Conservation (phyloP, 2,888 invertebrate species). For the Pammene fasciana region DNA sequence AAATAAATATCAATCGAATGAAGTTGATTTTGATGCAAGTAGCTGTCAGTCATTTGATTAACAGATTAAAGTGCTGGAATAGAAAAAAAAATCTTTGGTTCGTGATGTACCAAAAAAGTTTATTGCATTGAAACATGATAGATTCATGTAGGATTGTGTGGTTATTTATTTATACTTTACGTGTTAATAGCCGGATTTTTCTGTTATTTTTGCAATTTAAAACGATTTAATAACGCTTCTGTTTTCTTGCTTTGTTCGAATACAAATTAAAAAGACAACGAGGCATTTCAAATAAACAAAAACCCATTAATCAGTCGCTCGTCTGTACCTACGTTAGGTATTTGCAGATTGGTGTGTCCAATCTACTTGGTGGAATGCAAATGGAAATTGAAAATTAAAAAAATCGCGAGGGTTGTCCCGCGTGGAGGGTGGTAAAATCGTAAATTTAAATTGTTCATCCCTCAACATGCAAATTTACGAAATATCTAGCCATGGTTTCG, state of each 20-base stretch:
- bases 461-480: slow-evolving; percentile 78
- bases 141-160: background rate
- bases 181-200: background rate
- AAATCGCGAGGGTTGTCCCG: slow-evolving; percentile 77
- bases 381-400: slow-evolving; percentile 82
- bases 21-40: no score
- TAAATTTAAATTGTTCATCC: slow-evolving; percentile 83
- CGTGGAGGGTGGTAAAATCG: slow-evolving; percentile 74
- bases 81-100: no score
- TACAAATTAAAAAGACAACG: slow-evolving; percentile 39
- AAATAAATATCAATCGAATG: no score
- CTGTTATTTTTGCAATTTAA: background rate
- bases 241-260: slow-evolving; percentile 28
- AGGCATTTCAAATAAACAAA: slow-evolving; percentile 40
- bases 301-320: slow-evolving; percentile 35
- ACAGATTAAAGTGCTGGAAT: no score
- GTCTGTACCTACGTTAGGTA: slow-evolving; percentile 48
- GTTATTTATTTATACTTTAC: background rate
- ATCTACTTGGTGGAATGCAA: slow-evolving; percentile 67
- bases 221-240: background rate
- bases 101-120: background rate
- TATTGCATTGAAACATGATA: slow-evolving; percentile 1
- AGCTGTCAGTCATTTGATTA: no score
- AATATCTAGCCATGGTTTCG: slow-evolving; percentile 58
- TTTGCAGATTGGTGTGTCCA: slow-evolving; percentile 51